These are phyloP conservation scores for Crocidura indochinensis DNA, from an alignment of 2,797 vertebrate genomes.

Conservation along the genomic window DNA sequence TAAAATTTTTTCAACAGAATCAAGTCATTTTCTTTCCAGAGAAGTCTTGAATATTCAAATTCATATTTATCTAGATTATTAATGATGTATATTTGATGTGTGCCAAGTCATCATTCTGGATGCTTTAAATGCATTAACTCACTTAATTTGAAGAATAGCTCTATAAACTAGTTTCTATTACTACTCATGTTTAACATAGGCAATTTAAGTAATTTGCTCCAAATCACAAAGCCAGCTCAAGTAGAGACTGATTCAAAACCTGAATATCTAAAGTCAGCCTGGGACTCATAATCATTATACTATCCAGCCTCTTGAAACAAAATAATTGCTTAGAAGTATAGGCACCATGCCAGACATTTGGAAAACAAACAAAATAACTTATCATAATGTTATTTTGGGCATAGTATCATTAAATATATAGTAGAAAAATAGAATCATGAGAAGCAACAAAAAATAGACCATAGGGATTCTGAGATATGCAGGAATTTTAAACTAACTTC, in stretches of 20 bases:
- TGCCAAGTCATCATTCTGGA: neutral
- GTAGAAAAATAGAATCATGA: neutral
- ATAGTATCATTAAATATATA: neutral
- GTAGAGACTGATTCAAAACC: conserved; percentile 23
- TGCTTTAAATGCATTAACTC: neutral
- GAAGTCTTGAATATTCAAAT: conserved; percentile 34
- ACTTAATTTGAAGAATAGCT: neutral
- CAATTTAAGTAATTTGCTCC: neutral
- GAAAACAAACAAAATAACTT: conserved; percentile 47
- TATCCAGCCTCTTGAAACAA: neutral
- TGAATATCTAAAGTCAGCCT: neutral
- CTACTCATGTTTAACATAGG: conserved; percentile 20
- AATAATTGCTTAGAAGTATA: neutral
- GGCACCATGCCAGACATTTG: neutral
- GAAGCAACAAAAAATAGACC: conserved; percentile 25
- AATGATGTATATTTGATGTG: neutral
- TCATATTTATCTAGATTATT: neutral
- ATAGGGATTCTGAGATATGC: neutral
- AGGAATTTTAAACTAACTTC: neutral
- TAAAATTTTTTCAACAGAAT: conserved; percentile 10
- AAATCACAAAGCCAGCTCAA: neutral
- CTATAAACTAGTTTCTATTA: neutral
- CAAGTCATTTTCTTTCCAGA: conserved; percentile 3
- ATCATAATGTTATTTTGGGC: neutral
- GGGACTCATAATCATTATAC: neutral